A percentile compares a stretch with the other conserved stretches of the same genome.
These are phyloP conservation scores for Callorhinus ursinus DNA, from an alignment of 2,113 vertebrate genomes.

Conservation along the genomic window DNA sequence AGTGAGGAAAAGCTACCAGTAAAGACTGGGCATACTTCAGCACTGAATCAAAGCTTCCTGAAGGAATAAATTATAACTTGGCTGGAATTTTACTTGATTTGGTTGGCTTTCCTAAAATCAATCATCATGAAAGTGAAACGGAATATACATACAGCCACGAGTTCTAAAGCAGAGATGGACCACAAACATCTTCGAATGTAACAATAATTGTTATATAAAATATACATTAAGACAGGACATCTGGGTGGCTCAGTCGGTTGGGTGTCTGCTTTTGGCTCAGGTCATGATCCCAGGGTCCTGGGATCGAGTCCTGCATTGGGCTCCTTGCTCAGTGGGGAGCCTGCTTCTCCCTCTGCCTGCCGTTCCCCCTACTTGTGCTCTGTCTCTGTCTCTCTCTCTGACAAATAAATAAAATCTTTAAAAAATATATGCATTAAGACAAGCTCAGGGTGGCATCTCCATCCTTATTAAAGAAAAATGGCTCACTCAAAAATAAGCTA, in stretches of 20 bases:
- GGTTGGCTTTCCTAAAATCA: not conserved
- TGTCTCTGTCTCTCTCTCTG: not conserved
- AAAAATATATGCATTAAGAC: not conserved
- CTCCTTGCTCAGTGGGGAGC: no score
- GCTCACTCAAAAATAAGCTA: not conserved
- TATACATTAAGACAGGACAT: not conserved
- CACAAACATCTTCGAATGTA: not conserved
- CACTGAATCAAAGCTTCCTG: not conserved
- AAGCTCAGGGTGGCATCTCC: not conserved
- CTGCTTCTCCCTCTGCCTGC: not conserved
- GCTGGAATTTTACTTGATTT: not conserved
- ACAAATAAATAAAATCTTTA: not conserved
- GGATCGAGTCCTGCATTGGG: not conserved
- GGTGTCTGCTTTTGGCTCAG: not conserved
- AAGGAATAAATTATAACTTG: not conserved
- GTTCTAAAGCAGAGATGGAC: not conserved
- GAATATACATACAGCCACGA: not conserved
- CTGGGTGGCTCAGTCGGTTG: not conserved
- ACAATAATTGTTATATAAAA: not conserved
- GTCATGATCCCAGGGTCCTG: not conserved
- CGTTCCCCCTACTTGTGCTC: not conserved
- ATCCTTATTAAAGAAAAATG: not conserved
- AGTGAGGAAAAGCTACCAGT: not conserved
- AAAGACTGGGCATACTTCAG: not conserved
- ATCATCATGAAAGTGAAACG: not conserved